Evolutionary conservation across 2,888 invertebrate species (phyloP).

Genomic region (Hydroisotoma schaefferi): DNA sequence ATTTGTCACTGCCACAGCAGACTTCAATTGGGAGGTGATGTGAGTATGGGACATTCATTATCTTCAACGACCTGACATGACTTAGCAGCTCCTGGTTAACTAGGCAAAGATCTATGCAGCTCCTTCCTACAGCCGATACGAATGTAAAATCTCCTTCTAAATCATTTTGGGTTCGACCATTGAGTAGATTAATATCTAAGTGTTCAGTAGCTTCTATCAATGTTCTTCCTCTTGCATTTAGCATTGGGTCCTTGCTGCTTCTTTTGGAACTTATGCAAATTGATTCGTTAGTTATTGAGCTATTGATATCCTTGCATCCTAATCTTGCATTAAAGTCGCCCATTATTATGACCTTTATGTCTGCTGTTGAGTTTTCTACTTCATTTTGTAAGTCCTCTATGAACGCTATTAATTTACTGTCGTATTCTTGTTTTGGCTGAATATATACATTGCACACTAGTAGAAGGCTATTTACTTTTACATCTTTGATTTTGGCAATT

Average conservation of each 20-base stretch:
- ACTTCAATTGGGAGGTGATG: not conserved
- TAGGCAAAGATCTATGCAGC: constrained; percentile 3
- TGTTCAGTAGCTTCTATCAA: not conserved
- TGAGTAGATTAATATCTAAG: not conserved
- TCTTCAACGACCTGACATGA: not conserved
- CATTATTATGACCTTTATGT: not conserved
- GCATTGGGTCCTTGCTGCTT: not conserved
- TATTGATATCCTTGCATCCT: not conserved
- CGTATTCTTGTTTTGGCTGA: not conserved
- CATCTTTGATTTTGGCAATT: not conserved
- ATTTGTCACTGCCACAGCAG: too few relatives aligned
- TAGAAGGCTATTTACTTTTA: not conserved
- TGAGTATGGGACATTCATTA: not conserved
- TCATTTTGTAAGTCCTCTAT: not conserved
- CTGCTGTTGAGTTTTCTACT: not conserved
- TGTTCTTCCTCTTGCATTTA: not conserved
- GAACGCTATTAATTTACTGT: not conserved
- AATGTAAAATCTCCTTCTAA: not conserved
- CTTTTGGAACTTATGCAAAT: not conserved
- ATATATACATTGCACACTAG: not conserved
- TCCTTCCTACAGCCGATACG: not conserved
- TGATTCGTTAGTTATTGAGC: not conserved
- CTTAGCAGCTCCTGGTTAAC: not conserved
- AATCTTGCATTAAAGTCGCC: constrained; percentile 1
- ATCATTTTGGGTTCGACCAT: constrained; percentile 1